Percentiles rank a stretch among this genome's conserved stretches.
Conservation (phyloP, 2,888 invertebrate species). For the Ormyrus pomaceus region DNA sequence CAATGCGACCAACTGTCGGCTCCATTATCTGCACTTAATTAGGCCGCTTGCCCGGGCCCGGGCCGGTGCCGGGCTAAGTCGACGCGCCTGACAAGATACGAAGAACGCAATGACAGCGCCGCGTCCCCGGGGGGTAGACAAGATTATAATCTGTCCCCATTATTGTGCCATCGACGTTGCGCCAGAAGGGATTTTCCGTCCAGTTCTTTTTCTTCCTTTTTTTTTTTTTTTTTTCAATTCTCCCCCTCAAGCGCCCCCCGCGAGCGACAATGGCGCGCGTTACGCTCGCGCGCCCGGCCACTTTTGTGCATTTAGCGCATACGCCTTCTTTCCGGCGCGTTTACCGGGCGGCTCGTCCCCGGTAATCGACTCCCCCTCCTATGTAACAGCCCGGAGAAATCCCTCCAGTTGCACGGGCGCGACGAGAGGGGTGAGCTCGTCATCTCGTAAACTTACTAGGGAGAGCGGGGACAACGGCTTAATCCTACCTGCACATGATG, state of each 20-base stretch:
- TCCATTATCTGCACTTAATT: constrained; percentile 73
- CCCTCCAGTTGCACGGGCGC: constrained; percentile 48
- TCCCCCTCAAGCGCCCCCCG: too few relatives aligned
- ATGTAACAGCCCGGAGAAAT: constrained; percentile 10
- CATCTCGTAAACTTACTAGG: constrained; percentile 68
- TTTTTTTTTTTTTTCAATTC: too few relatives aligned
- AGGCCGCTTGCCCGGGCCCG: constrained; percentile 60
- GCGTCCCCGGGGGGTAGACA: constrained; percentile 73
- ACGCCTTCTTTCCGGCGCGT: neutral
- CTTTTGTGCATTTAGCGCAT: constrained; percentile 74
- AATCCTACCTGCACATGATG: constrained; percentile 76
- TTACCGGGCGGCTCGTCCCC: constrained; percentile 60
- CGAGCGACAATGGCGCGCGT: constrained; percentile 70
- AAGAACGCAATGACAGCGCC: constrained; percentile 36
- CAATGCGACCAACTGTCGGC: constrained; percentile 71
- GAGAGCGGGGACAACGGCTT: constrained; percentile 65
- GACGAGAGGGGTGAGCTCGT: constrained; percentile 64
- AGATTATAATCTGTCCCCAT: constrained; percentile 76
- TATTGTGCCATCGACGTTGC: constrained; percentile 73
- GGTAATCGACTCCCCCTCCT: constrained; percentile 61
- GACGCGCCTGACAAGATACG: constrained; percentile 43
- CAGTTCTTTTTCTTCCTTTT: too few relatives aligned
- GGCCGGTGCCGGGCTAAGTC: constrained; percentile 10
- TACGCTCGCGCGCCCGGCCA: constrained; percentile 60
- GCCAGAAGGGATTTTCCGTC: constrained; percentile 72